Base-by-base conservation (phyloP, 2,888 invertebrate genomes). In the Boloria selene region DNA sequence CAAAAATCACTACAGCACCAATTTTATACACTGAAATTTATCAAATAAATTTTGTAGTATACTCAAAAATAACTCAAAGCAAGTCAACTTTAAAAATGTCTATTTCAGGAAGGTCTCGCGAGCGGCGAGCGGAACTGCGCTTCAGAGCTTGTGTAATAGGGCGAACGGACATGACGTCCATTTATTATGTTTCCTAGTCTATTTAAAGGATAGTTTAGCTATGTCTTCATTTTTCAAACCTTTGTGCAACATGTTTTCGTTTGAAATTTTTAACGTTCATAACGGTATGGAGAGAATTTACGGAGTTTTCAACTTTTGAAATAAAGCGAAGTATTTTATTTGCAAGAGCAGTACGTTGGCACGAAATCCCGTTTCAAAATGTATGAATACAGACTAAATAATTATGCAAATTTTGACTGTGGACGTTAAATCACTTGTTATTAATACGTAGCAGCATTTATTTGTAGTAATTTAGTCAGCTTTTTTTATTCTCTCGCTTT, bases 191-290 rank as follows among this genome's bases (percentile, higher is more conserved):
- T 72, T 74, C 71, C 72, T 71, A 70, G 64, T 70, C 70, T 68
- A 74, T 73, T 73, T 73, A 73, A 69, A 74, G 71, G 70, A 68
- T 69, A 74, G 70, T 74, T 74, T 73, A 71, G 65, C 58, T 59
- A 55, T 64, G 67, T 71, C 67, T 62, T 71, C 70, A 72, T 72
- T 69, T 71, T 71, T 71, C 72, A 70, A 65, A 67, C 69, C 63
- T 72, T 70, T 69, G 70, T 72, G 68, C 68, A 70, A 71, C 67
- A 73, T 67, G 64, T 70, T 75, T 63, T 55, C 65, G 69, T 68
- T 73, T 70, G 67, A 68, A 71, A 71, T 70, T 73, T 73, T 67
- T 68, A 71, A 72, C 67, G 67, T 51, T 26, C 50, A 44, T 14
- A 51, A 13, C 5, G 26, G 31, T 17, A n/a, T 31, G 18, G 14